Conservation (phyloP, 2,888 invertebrate genomes). For the Dastarcus helophoroides region DNA sequence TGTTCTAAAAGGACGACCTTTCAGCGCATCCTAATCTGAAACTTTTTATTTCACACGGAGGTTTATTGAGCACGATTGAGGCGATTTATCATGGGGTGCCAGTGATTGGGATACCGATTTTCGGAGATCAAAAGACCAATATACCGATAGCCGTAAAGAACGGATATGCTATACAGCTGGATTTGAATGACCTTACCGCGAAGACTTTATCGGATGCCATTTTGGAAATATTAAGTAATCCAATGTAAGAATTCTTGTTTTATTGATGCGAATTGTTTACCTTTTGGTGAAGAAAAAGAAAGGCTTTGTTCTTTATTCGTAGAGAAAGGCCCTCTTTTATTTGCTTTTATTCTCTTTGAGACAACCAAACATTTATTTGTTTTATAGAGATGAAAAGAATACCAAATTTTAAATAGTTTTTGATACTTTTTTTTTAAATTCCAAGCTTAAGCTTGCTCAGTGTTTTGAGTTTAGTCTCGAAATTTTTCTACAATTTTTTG, state of each 20-base stretch:
- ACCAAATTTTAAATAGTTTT: too few relatives aligned
- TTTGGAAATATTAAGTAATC: constrained; percentile 35
- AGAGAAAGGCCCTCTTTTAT: too few relatives aligned
- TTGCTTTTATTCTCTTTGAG: too few relatives aligned
- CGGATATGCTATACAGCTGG: constrained; percentile 26
- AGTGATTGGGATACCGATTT: constrained; percentile 42
- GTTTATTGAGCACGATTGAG: constrained; percentile 47
- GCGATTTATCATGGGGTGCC: constrained; percentile 40
- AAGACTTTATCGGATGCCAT: constrained; percentile 31
- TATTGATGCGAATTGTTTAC: too few relatives aligned
- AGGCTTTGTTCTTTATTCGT: too few relatives aligned
- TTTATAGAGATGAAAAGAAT: too few relatives aligned
- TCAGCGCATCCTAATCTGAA: constrained; percentile 43
- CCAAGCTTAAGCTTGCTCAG: too few relatives aligned
- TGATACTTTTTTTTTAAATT: too few relatives aligned
- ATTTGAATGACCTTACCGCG: constrained; percentile 38
- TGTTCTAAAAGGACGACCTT: not conserved
- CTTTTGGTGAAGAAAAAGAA: too few relatives aligned
- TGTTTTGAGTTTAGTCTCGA: too few relatives aligned
- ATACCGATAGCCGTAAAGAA: constrained; percentile 34
- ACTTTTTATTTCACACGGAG: constrained; percentile 49
- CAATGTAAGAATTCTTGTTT: constrained; percentile 21
- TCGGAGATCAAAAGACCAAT: constrained; percentile 41
- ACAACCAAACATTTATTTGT: too few relatives aligned
- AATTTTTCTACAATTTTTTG: too few relatives aligned